phyloP scores from a whole-genome alignment of 1,140 invertebrate genomes.

The Nixonia krombeini region DNA sequence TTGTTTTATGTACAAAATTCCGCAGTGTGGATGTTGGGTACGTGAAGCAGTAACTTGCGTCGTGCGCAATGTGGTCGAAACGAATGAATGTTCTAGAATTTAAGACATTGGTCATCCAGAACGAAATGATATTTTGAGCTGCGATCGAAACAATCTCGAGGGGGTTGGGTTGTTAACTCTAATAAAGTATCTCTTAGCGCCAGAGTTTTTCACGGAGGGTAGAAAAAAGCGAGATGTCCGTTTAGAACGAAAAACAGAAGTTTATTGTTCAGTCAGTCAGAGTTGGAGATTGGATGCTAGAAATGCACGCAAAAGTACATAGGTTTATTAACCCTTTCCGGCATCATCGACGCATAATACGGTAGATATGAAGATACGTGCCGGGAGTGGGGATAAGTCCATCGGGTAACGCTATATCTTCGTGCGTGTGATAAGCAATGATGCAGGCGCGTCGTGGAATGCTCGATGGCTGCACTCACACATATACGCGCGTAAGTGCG shows the following conservation, averaged over 20 bases:
- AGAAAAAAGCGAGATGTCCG: conserved; percentile 22
- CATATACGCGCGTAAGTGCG: no score
- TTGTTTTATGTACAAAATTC: no score
- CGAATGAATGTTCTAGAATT: conserved; percentile 5
- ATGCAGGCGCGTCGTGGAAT: no score
- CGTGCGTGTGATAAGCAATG: no score
- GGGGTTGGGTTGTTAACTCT: neutral
- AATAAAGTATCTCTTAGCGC: conserved; percentile 17
- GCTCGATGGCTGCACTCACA: no score
- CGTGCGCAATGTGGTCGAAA: neutral
- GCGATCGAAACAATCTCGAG: conserved; percentile 33
- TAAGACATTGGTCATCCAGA: conserved; percentile 16
- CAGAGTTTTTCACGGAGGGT: conserved; percentile 8
- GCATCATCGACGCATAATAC: no score
- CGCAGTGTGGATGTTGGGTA: no score
- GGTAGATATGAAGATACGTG: no score
- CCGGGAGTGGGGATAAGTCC: no score
- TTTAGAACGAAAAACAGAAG: conserved; percentile 23
- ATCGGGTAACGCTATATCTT: no score
- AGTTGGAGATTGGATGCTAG: conserved; percentile 50
- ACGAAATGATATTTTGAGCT: conserved; percentile 32
- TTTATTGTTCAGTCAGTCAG: conserved; percentile 44
- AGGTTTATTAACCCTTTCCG: conserved; percentile 65
- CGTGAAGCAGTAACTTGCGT: no score
- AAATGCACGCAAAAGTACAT: conserved; percentile 53